phyloP scores from a whole-genome alignment of 2,113 vertebrate species.

The Centropristis striata region DNA sequence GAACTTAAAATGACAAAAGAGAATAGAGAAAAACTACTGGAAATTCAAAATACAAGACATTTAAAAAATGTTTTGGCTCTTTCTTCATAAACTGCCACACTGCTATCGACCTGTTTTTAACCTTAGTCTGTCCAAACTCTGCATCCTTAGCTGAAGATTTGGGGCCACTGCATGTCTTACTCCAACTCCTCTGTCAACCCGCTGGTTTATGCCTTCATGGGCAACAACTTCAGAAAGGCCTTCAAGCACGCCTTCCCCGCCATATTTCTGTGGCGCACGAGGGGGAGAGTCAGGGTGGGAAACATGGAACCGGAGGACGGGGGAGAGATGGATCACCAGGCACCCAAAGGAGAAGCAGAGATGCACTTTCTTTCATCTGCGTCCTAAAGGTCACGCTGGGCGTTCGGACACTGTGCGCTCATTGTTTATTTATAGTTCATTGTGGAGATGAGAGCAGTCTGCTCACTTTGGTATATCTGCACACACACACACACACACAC shows the following conservation, averaged over 20 bases:
- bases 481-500: background rate
- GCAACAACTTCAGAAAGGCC: slow-evolving; percentile 85
- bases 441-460: slow-evolving; percentile 33
- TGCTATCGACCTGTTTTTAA: background rate
- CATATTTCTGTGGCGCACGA: slow-evolving; percentile 55
- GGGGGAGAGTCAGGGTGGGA: slow-evolving; percentile 34
- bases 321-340: slow-evolving; percentile 15
- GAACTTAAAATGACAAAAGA: background rate
- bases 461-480: background rate
- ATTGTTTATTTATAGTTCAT: slow-evolving; percentile 55
- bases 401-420: slow-evolving; percentile 20
- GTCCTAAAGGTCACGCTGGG: slow-evolving; percentile 63
- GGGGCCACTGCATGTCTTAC: slow-evolving; percentile 87
- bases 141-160: slow-evolving; percentile 78
- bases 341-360: slow-evolving; percentile 71
- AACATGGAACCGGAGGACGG: slow-evolving; percentile 21
- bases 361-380: slow-evolving; percentile 83
- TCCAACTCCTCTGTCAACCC: slow-evolving; percentile 84
- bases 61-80: background rate
- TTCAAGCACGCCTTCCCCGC: slow-evolving; percentile 82
- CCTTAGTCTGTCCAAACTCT: slow-evolving; percentile 5
- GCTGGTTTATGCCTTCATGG: slow-evolving; percentile 84
- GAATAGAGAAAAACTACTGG: background rate
- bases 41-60: background rate
- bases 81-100: background rate